These are phyloP conservation scores for Hylyphantes graminicola DNA, from an alignment of 1,140 invertebrate species.

Conservation along the genomic window DNA sequence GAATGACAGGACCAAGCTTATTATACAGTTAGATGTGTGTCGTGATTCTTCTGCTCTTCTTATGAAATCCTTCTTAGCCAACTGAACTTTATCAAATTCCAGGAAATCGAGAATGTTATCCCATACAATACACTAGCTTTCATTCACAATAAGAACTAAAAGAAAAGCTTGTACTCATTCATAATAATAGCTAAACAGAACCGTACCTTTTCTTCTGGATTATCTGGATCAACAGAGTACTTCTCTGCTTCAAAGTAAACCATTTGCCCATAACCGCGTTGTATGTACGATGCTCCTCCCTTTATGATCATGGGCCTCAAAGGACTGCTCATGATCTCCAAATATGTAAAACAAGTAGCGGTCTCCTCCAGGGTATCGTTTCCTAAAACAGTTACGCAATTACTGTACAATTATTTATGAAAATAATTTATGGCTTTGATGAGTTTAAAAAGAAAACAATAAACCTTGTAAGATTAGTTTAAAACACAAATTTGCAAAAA, in stretches of 20 bases:
- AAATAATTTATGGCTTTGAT: too few relatives aligned
- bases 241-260: slow-evolving; percentile 63
- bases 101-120: too few relatives aligned
- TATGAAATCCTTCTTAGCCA: too few relatives aligned
- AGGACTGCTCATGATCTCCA: slow-evolving; percentile 63
- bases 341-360: slow-evolving; percentile 61
- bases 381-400: background rate
- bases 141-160: background rate
- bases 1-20: too few relatives aligned
- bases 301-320: slow-evolving; percentile 64
- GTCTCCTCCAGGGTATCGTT: slow-evolving; percentile 6
- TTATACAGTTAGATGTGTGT: too few relatives aligned
- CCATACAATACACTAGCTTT: background rate
- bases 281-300: slow-evolving; percentile 64
- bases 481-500: too few relatives aligned
- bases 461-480: too few relatives aligned
- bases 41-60: too few relatives aligned
- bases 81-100: too few relatives aligned
- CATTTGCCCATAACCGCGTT: slow-evolving; percentile 61
- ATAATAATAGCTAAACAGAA: background rate
- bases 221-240: slow-evolving; percentile 67
- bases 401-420: too few relatives aligned
- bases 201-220: slow-evolving; percentile 61
- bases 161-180: background rate
- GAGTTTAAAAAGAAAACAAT: too few relatives aligned